These are phyloP conservation scores for Sprattus sprattus DNA, from an alignment of 2,113 vertebrate genomes.

Conservation along the genomic window DNA sequence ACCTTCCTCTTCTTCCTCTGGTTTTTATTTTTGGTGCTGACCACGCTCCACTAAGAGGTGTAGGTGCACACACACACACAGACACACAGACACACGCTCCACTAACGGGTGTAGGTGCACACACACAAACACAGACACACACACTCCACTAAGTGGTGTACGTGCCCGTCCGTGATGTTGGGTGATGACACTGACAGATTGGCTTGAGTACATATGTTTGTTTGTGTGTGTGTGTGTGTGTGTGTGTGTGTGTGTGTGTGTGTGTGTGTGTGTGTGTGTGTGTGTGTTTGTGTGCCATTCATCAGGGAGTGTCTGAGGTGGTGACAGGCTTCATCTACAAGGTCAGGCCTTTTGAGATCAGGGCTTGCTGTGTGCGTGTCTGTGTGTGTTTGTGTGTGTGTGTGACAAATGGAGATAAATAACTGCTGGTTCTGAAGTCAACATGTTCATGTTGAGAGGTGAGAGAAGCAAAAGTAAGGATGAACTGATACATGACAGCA, in stretches of 20 bases:
- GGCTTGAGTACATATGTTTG: neutral
- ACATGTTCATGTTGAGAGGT: too few species aligned
- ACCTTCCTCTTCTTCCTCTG: neutral
- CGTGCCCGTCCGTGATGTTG: neutral
- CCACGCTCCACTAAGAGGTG: neutral
- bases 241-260: neutral
- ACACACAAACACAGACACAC: too few species aligned
- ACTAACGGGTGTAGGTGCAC: neutral
- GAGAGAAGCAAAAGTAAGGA: neutral
- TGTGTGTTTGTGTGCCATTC: neutral
- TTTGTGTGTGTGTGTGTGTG: neutral
- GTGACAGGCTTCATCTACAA: slow-evolving; percentile 43
- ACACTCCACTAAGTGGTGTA: neutral
- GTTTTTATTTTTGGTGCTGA: slow-evolving; percentile 3
- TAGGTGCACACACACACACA: neutral
- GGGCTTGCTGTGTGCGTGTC: neutral
- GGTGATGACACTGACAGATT: neutral
- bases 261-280: neutral
- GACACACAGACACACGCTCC: neutral
- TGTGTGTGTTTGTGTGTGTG: neutral
- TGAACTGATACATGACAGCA: neutral
- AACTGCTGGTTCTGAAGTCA: neutral
- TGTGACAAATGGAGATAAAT: neutral
- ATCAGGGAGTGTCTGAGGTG: neutral
- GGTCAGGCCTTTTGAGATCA: slow-evolving; percentile 39